A percentile compares a stretch with the other conserved stretches of the same genome.
Conservation (phyloP, 92 coral and sea anemone species). For the Heteractis magnifica region DNA sequence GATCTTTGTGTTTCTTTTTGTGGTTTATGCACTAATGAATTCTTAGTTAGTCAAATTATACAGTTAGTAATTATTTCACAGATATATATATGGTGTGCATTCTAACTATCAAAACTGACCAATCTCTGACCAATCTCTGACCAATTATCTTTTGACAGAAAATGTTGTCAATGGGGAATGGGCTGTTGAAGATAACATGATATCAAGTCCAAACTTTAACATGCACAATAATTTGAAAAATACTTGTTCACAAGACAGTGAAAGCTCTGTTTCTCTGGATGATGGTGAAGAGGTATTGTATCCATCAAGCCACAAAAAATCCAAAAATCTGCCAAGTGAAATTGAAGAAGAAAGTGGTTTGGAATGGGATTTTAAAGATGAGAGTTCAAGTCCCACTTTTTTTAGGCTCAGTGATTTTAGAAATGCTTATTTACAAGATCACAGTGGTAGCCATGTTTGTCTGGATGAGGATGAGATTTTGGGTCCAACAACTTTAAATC, state of each 20-base stretch:
- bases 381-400: background rate
- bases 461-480: background rate
- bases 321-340: background rate
- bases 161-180: background rate
- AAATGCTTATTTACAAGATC: background rate
- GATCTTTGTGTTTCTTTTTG: too few relatives aligned
- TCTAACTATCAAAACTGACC: background rate
- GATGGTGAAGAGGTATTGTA: background rate
- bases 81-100: too few relatives aligned
- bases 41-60: too few relatives aligned
- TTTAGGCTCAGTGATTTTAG: background rate
- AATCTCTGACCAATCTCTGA: background rate
- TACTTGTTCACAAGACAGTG: background rate
- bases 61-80: too few relatives aligned
- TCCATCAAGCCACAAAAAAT: background rate
- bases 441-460: background rate
- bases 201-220: background rate
- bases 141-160: background rate
- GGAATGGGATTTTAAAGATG: background rate
- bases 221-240: background rate
- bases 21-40: too few relatives aligned
- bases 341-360: background rate
- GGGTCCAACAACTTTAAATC: background rate
- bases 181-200: conserved; percentile 12
- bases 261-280: background rate